Conservation (phyloP, 2,797 vertebrate species). For the Poliocrania exsul region DNA sequence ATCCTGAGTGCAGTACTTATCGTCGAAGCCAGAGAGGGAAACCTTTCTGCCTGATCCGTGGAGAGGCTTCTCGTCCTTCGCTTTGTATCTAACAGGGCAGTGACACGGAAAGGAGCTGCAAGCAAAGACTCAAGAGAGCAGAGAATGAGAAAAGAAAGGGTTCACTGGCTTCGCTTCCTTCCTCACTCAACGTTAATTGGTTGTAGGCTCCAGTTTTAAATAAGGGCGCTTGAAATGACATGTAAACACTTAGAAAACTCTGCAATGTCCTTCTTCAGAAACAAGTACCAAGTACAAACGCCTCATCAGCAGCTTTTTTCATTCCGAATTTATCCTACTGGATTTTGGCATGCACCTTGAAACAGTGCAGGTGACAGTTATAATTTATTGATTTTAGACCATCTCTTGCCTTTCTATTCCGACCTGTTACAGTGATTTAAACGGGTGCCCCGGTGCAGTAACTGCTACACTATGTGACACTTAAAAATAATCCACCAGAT, state of each 20-base stretch:
- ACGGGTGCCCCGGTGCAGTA: neutral
- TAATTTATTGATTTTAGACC: neutral
- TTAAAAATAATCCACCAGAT: neutral
- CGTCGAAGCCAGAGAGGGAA: neutral
- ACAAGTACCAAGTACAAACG: neutral
- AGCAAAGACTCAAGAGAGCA: conserved; percentile 43
- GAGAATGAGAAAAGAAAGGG: conserved; percentile 35
- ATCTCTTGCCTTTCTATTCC: neutral
- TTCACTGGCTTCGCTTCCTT: conserved; percentile 13
- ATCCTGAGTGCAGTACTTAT: neutral
- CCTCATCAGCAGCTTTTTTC: neutral
- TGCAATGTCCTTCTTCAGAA: neutral
- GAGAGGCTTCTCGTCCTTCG: conserved; percentile 27
- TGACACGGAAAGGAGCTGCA: conserved; percentile 46
- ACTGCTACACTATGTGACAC: neutral
- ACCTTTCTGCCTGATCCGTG: neutral
- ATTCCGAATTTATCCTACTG: neutral
- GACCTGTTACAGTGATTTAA: rapidly evolving
- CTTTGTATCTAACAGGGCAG: conserved; percentile 27
- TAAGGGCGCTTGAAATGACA: neutral
- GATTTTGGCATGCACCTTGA: neutral
- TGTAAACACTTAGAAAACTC: neutral
- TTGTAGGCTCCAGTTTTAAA: conserved; percentile 15
- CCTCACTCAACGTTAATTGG: conserved; percentile 27
- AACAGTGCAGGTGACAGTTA: neutral